A percentile compares a stretch with the other conserved stretches of the same genome.
Evolutionary conservation across 2,888 invertebrate species (phyloP).

Genomic region (Harpalus rufipes): DNA sequence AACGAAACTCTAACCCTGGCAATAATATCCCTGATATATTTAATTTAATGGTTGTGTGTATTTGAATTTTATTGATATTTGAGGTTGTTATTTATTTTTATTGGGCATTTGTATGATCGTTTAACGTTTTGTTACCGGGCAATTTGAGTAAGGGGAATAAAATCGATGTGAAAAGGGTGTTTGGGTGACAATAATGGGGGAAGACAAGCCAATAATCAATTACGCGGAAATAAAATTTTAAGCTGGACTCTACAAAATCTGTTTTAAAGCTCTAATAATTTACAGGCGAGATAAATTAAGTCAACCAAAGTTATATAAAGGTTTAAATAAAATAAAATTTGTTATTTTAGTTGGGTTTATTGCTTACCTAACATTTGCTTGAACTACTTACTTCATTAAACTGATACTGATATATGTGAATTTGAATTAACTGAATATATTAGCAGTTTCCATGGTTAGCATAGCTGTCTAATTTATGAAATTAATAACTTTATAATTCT

Average conservation of each 20-base stretch:
- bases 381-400: too few relatives aligned
- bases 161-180: constrained; percentile 27
- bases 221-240: constrained; percentile 6
- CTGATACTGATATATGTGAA: too few relatives aligned
- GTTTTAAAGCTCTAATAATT: background rate
- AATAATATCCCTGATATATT: constrained; percentile 8
- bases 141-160: constrained; percentile 5
- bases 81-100: constrained; percentile 38
- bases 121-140: constrained; percentile 32
- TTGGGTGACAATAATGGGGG: background rate
- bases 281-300: background rate
- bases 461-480: too few relatives aligned
- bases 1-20: background rate
- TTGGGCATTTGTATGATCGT: constrained; percentile 39
- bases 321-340: background rate
- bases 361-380: too few relatives aligned
- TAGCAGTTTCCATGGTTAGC: too few relatives aligned
- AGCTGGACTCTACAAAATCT: background rate
- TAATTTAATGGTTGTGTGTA: constrained; percentile 41
- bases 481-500: too few relatives aligned
- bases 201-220: background rate
- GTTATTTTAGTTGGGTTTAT: too few relatives aligned
- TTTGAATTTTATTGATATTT: constrained; percentile 54
- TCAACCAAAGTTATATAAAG: background rate
- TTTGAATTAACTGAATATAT: too few relatives aligned